phyloP scores from a whole-genome alignment of 2,797 vertebrate species.

The Xiphorhynchus erythropygius region DNA sequence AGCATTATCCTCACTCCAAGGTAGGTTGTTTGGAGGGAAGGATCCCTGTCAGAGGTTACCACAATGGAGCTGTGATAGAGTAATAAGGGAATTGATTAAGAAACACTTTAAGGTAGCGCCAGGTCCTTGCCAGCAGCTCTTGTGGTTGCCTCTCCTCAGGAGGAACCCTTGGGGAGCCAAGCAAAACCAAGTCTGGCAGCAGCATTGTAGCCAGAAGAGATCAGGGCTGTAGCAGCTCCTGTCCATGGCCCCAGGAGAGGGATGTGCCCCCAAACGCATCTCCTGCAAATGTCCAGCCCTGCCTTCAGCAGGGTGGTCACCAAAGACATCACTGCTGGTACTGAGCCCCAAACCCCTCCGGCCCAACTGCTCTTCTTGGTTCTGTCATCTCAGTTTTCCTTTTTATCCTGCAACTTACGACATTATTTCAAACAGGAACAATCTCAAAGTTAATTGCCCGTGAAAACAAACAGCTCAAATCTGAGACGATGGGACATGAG shows the following conservation, averaged over 20 bases:
- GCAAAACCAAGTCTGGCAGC: not conserved
- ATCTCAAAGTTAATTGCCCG: not conserved
- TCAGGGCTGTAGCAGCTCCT: not conserved
- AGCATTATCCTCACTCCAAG: not conserved
- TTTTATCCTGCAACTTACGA: not conserved
- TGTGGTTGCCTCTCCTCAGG: not conserved
- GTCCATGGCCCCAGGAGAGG: not conserved
- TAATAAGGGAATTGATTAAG: not conserved
- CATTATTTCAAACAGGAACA: not conserved
- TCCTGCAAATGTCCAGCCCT: not conserved
- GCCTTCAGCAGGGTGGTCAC: not conserved
- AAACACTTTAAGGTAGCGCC: not conserved
- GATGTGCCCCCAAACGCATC: not conserved
- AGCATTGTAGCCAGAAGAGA: not conserved
- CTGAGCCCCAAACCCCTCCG: accelerated
- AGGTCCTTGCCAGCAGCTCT: not conserved
- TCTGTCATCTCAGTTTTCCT: accelerated
- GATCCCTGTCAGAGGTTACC: not conserved
- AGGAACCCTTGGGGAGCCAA: not conserved
- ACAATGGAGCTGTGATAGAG: not conserved
- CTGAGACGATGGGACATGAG: not conserved
- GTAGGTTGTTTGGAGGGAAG: not conserved
- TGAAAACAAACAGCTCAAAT: not conserved
- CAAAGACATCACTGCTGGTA: accelerated
- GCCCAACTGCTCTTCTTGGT: not conserved